Evolutionary conservation across 2,113 vertebrate genomes (phyloP).

Genomic region (Callocephalon fimbriatum): DNA sequence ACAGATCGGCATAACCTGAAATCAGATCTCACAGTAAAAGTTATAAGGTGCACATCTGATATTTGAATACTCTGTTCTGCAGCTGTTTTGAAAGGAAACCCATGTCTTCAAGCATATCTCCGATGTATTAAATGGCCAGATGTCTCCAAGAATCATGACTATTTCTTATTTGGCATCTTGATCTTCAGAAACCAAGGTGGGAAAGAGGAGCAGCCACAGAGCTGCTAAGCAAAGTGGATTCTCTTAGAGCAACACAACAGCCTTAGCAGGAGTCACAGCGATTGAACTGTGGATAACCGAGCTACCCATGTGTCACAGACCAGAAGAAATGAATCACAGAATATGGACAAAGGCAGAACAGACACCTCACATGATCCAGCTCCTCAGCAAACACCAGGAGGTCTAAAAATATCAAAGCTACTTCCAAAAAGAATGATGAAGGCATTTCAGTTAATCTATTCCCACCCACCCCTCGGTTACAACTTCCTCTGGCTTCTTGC

Average conservation of each 20-base stretch:
- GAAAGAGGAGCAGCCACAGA: background rate
- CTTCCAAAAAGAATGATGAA: background rate
- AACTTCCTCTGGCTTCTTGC: background rate
- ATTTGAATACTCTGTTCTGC: background rate
- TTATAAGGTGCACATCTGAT: background rate
- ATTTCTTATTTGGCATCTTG: background rate
- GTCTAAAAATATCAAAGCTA: conserved; percentile 27
- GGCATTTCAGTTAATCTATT: background rate
- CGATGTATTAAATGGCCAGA: background rate
- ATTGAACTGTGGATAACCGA: background rate
- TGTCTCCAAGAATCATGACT: background rate
- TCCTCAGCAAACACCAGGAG: background rate
- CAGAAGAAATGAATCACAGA: conserved; percentile 30
- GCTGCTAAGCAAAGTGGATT: background rate
- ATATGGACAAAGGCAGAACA: background rate
- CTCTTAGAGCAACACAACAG: background rate
- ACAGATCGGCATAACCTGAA: background rate
- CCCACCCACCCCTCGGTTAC: background rate
- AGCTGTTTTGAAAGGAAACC: background rate
- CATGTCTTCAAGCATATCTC: background rate
- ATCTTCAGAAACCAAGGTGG: background rate
- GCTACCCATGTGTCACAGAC: background rate
- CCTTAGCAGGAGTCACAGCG: background rate
- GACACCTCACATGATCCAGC: background rate
- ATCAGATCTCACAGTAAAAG: background rate